phyloP scores from a whole-genome alignment of 92 coral and sea anemone genomes.

The Pocillopora meandrina region DNA sequence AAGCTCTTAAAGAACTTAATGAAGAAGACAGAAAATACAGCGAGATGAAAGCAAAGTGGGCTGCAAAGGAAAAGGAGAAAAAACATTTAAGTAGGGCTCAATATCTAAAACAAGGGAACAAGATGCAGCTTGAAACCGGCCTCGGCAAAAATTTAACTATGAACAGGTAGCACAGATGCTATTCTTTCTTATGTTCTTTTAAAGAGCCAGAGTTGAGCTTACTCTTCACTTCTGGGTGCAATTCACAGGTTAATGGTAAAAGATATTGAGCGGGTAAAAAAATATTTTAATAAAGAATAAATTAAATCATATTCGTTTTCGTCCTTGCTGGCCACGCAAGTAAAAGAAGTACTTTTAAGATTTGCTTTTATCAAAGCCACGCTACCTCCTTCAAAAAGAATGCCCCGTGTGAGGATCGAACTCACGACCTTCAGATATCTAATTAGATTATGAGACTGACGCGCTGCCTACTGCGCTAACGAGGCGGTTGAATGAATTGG shows the following conservation, averaged over 20 bases:
- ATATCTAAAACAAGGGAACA: not conserved
- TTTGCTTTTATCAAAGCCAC: too few relatives aligned
- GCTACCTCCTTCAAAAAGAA: not conserved
- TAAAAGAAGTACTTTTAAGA: too few relatives aligned
- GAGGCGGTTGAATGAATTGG: not conserved
- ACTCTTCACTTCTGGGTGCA: too few relatives aligned
- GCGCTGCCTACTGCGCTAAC: constrained; percentile 20
- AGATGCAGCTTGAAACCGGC: not conserved
- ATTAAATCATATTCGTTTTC: too few relatives aligned
- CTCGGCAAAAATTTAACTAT: constrained; percentile 8
- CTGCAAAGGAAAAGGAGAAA: constrained; percentile 73
- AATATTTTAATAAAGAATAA: too few relatives aligned
- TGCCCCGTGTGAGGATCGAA: constrained; percentile 17
- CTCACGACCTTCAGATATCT: constrained; percentile 19
- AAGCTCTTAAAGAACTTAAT: constrained; percentile 75
- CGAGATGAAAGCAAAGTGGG: constrained; percentile 95
- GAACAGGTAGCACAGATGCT: too few relatives aligned
- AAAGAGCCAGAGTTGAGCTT: too few relatives aligned
- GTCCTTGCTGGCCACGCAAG: too few relatives aligned
- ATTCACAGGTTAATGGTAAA: too few relatives aligned
- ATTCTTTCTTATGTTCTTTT: too few relatives aligned
- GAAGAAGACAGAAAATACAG: constrained; percentile 74
- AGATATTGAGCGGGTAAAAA: too few relatives aligned
- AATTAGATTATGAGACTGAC: constrained; percentile 4
- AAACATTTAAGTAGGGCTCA: constrained; percentile 49